Evolutionary conservation across 2,113 vertebrate genomes (phyloP), one percentile per base, ranked within the genome.

Genomic region (Oenanthe oenanthe): DNA sequence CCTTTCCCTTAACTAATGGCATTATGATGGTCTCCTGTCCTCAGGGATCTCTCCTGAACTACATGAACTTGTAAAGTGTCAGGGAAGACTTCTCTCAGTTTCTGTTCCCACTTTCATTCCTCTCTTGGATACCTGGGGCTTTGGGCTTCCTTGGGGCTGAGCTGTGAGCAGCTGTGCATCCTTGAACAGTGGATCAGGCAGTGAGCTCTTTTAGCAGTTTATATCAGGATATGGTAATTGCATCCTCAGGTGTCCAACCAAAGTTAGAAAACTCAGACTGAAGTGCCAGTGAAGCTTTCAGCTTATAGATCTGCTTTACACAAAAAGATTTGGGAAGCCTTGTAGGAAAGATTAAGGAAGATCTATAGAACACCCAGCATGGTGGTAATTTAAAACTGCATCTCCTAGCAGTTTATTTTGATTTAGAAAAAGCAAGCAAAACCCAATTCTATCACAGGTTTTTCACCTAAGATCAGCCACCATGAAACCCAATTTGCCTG

Each of bases 11-110:
- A 83, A 76, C 72, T 84, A 88, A 90, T 67, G 86, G 67, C 72
- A 84, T 84, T 87, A 84, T 26, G 34, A 75, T 95, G 86, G 70
- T 82, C 76, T 91, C 63, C 57, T 80, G 80, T 78, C 95, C 91
- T 85, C 47, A 42, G 78, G 71, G 85, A 80, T 60, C 68, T 70
- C 28, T 20, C 57, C 9, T 63, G 77, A 95, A 80, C 54, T 68
- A 58, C 38, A 13, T 87, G 66, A 74, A 78, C 92, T 58, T 28
- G 47, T 87, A 72, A 86, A 90, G 51, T 38, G 34, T 79, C 54
- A 47, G 77, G 28, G 58, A 94, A 83, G 56, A 58, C 48, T 62
- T 66, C 65, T 75, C 38, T 74, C 67, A 22, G 17, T 76, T 89
- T 84, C 77, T 62, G 7, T 48, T 83, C 34, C 68, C 17, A 2